Evolutionary conservation across 2,888 invertebrate species (phyloP).

Genomic region (Baccha elongata): DNA sequence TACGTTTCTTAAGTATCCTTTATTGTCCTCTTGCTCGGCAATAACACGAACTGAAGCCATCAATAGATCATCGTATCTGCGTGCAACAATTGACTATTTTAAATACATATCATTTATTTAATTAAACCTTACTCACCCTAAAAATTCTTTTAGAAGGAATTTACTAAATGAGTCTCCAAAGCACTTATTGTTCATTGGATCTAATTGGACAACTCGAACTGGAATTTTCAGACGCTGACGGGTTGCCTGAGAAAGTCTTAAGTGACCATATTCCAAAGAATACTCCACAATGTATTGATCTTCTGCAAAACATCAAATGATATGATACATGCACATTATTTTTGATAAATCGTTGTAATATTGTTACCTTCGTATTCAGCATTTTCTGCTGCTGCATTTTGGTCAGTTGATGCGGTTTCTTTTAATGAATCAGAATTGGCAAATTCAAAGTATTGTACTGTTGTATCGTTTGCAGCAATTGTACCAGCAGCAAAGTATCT

Average conservation of each 20-base stretch:
- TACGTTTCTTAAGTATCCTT: slow-evolving; percentile 97
- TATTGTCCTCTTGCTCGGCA: slow-evolving; percentile 98
- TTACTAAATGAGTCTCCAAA: slow-evolving; percentile 97
- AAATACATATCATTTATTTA: background rate
- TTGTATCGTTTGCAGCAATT: slow-evolving; percentile 65
- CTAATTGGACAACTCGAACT: slow-evolving; percentile 92
- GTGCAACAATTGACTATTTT: slow-evolving; percentile 6
- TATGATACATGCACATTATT: slow-evolving; percentile 48
- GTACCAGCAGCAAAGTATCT: slow-evolving; percentile 76
- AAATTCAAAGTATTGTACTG: slow-evolving; percentile 66
- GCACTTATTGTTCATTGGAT: slow-evolving; percentile 94
- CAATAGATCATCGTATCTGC: slow-evolving; percentile 94
- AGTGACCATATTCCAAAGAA: slow-evolving; percentile 97
- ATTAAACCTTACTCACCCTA: slow-evolving; percentile 85
- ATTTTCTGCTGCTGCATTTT: slow-evolving; percentile 30
- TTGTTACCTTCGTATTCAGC: slow-evolving; percentile 68
- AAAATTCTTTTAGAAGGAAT: slow-evolving; percentile 94
- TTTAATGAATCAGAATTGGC: slow-evolving; percentile 24
- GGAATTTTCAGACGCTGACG: slow-evolving; percentile 95
- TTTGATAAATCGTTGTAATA: background rate
- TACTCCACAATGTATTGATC: slow-evolving; percentile 99
- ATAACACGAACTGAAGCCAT: slow-evolving; percentile 98
- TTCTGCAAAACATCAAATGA: slow-evolving; percentile 83
- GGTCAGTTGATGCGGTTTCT: slow-evolving; percentile 27
- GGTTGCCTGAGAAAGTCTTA: slow-evolving; percentile 93